Evolutionary conservation across 2,888 invertebrate genomes (phyloP).

Genomic region (Cheiracanthium punctorium): DNA sequence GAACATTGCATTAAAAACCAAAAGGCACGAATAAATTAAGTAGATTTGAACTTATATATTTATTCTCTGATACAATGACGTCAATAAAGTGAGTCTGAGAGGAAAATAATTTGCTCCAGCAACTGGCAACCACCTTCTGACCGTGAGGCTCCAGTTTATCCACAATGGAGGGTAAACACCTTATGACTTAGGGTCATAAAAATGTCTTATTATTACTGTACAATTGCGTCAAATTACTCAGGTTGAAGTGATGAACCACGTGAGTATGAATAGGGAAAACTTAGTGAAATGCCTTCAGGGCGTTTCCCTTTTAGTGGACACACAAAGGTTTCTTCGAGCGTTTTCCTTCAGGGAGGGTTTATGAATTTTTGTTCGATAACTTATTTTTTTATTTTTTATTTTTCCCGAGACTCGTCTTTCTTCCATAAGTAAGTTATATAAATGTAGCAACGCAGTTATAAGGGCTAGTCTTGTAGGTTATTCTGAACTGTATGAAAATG

Average conservation of each 20-base stretch:
- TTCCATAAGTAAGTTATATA: conserved; percentile 48
- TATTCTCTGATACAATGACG: too few relatives aligned
- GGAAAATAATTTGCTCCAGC: not conserved
- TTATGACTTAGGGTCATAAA: not conserved
- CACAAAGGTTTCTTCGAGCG: not conserved
- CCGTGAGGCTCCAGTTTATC: not conserved
- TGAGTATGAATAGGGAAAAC: conserved; percentile 37
- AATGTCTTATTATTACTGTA: conserved; percentile 1
- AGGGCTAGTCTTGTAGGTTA: conserved; percentile 25
- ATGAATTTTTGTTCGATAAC: not conserved
- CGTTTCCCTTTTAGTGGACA: conserved; percentile 14
- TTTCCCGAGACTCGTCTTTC: not conserved
- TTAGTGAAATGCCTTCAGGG: conserved; percentile 33
- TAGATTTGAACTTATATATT: too few relatives aligned
- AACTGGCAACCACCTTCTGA: not conserved
- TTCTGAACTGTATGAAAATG: conserved; percentile 9
- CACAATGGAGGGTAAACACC: not conserved
- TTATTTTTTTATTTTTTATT: conserved; percentile 23
- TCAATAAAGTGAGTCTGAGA: not conserved
- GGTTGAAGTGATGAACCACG: conserved; percentile 31
- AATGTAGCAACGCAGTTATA: not conserved
- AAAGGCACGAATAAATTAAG: too few relatives aligned
- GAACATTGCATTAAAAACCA: too few relatives aligned
- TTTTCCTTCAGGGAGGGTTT: conserved; percentile 28
- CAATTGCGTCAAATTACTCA: conserved; percentile 24